Evolutionary conservation across 2,888 invertebrate species (phyloP).

Genomic region (Hermodice carunculata): DNA sequence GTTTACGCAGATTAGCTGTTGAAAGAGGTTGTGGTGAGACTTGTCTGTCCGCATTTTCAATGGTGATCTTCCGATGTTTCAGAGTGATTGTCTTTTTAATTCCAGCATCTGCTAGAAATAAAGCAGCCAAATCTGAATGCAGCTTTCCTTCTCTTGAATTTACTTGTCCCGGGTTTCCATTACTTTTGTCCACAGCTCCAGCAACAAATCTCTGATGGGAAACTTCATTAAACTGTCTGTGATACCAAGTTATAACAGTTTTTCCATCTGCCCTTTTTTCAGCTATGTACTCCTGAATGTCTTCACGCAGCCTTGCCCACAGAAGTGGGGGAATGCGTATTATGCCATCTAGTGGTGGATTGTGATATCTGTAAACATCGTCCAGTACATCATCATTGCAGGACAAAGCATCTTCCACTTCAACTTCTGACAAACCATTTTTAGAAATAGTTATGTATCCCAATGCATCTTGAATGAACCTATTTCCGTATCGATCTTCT

Average conservation of each 20-base stretch:
- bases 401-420: constrained; percentile 64
- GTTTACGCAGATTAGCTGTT: constrained; percentile 15
- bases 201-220: constrained; percentile 49
- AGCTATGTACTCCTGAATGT: constrained; percentile 58
- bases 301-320: constrained; percentile 57
- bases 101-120: constrained; percentile 11
- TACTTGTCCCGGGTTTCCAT: not conserved
- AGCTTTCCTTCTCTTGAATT: not conserved
- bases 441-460: constrained; percentile 51
- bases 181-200: constrained; percentile 16
- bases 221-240: constrained; percentile 59
- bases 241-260: constrained; percentile 59
- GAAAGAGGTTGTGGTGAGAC: constrained; percentile 49
- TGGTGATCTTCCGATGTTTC: constrained; percentile 48
- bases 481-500: constrained; percentile 56
- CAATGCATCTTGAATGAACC: constrained; percentile 50
- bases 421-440: constrained; percentile 58
- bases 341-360: constrained; percentile 59
- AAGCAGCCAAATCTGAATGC: constrained; percentile 5
- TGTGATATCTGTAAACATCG: constrained; percentile 59
- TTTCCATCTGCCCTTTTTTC: constrained; percentile 54
- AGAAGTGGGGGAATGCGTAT: constrained; percentile 59
- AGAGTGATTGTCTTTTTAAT: constrained; percentile 43
- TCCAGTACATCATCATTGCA: constrained; percentile 52
- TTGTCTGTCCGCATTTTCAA: constrained; percentile 59